Base-by-base conservation (phyloP, 2,797 vertebrate species). In the Tenualosa thibaudeaui region DNA sequence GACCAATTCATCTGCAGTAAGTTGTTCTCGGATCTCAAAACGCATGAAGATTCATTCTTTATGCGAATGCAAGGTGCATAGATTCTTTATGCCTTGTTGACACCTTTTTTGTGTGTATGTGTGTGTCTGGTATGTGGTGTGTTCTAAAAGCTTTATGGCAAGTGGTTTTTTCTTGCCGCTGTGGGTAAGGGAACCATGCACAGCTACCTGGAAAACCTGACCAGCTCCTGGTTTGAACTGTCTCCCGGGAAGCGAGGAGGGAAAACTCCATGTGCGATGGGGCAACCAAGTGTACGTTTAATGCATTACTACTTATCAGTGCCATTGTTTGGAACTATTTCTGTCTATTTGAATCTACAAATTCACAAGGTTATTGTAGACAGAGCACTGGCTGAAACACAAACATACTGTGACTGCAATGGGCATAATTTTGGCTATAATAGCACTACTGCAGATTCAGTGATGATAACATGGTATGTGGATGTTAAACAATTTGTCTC, bases 211-310 rank as follows among this genome's bases (percentile, higher is more conserved):
- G 13, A 17, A 2, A 31, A 75, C 68, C 40, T 75, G 68, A 75
- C 31, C 31, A 75, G 68, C 68, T 75, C 68, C 68, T 75, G 68
- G 68, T 40, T 75, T 43, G 68, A 75, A 37, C 31, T 75, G 31
- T 17, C 31, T 3, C 68, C 68, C 3, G 40, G 40, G 31, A 37
- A 40, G 31, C 12, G 31, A 75, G 40, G 68, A 75, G 68, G 60
- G 58, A 58, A 82, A 26, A 51, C 15, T 68, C 1, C 53, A 22
- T 24, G 5, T 60, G 5, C 81, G 82, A 40, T 19, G 49, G 19
- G 81, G 43, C 40, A 19, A 75, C 37, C 62, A n/a, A 19, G 40
- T 84, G 60, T 26, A 26, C 4, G 58, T 75, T 54, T 13, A 71
- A 71, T 5, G 31, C 31, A 43, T 40, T 19, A 71, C 1, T 12